phyloP scores from a whole-genome alignment of 1,140 invertebrate species.

The Calliopsis andreniformis region DNA sequence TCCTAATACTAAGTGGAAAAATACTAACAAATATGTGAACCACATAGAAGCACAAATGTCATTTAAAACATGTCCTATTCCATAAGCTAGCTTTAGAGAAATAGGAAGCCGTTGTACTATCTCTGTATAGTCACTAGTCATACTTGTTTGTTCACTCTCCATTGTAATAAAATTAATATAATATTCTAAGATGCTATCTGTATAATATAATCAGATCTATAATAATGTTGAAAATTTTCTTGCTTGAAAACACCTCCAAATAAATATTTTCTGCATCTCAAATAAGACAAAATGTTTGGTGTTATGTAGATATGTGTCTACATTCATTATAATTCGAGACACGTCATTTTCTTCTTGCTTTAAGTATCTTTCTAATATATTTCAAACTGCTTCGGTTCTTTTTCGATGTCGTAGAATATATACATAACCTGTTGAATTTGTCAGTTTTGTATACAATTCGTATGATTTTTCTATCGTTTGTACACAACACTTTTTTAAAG shows the following conservation, averaged over 20 bases:
- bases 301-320: neutral
- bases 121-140: conserved; percentile 53
- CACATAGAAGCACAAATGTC: conserved; percentile 98
- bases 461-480: neutral
- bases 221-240: neutral
- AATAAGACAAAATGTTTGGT: neutral
- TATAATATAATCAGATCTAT: neutral
- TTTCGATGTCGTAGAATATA: neutral
- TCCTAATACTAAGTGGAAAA: conserved; percentile 91
- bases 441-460: neutral
- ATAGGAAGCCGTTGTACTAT: conserved; percentile 53
- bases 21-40: conserved; percentile 98
- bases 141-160: conserved; percentile 36
- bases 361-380: neutral
- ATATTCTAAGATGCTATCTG: neutral
- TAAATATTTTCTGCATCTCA: neutral
- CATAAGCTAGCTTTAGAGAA: conserved; percentile 72
- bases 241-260: neutral
- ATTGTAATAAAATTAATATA: conserved; percentile 29
- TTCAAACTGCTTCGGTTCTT: neutral
- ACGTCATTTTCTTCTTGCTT: neutral
- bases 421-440: conserved; percentile 17
- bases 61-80: conserved; percentile 91
- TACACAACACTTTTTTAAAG: neutral
- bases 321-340: too few species aligned